Conservation (phyloP, 2,797 vertebrate species). For the Arvicola amphibius region DNA sequence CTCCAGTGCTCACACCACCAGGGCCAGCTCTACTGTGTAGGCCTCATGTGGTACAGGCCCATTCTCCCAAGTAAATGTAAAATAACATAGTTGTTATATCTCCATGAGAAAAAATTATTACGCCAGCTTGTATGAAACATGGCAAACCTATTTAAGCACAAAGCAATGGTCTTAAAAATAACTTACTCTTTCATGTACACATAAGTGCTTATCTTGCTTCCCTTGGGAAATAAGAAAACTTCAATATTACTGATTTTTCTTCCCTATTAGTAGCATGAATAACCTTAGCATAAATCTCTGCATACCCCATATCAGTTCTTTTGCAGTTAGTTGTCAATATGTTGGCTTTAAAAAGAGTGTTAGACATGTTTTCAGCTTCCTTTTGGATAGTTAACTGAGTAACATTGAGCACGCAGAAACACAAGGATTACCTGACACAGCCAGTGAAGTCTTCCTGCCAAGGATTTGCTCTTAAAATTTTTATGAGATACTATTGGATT, state of each 20-base stretch:
- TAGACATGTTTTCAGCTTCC: background rate
- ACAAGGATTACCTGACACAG: background rate
- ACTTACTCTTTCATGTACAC: background rate
- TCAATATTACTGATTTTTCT: background rate
- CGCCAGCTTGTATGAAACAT: background rate
- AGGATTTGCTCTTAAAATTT: background rate
- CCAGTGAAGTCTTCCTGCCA: background rate
- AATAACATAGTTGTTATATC: background rate
- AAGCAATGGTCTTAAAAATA: background rate
- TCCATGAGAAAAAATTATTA: background rate
- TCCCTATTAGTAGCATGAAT: background rate
- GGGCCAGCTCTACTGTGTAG: background rate
- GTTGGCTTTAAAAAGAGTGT: conserved; percentile 19
- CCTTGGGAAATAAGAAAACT: background rate
- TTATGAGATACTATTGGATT: background rate
- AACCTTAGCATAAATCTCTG: background rate
- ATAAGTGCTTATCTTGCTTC: background rate
- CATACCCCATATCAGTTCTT: background rate
- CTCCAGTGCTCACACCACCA: background rate
- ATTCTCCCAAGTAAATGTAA: background rate
- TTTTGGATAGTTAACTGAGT: conserved; percentile 18
- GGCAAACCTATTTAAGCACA: background rate
- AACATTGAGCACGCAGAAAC: background rate
- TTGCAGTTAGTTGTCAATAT: background rate
- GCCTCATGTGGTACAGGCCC: background rate